Evolutionary conservation across 2,797 vertebrate genomes (phyloP).

Genomic region (Avahi laniger): DNA sequence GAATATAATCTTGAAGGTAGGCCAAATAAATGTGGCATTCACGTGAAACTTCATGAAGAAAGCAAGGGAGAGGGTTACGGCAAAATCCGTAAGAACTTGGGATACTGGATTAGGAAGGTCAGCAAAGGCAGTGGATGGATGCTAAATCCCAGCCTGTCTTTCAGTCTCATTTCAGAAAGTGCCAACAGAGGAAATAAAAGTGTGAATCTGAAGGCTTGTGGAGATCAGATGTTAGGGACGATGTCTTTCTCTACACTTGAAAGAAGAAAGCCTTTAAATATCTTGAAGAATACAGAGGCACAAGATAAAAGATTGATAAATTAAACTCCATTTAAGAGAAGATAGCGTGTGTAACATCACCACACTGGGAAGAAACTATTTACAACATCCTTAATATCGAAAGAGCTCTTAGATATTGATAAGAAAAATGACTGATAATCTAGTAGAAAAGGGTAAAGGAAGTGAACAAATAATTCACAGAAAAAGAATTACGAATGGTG

Average conservation of each 20-base stretch:
- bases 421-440: slow-evolving; percentile 9
- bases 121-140: background rate
- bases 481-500: background rate
- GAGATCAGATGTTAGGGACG: background rate
- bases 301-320: background rate
- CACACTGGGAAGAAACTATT: background rate
- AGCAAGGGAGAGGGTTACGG: background rate
- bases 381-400: background rate
- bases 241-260: background rate
- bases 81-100: background rate
- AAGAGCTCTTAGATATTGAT: background rate
- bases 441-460: background rate
- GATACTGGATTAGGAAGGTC: background rate
- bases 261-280: background rate
- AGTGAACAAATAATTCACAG: background rate
- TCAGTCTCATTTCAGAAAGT: background rate
- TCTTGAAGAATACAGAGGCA: background rate
- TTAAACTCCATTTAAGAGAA: background rate
- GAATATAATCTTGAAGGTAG: background rate
- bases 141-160: background rate
- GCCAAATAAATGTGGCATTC: slow-evolving; percentile 6
- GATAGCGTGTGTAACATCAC: background rate
- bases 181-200: background rate
- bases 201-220: background rate
- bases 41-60: background rate